These are phyloP conservation scores for Leptestheria dahalacensis DNA, from an alignment of 1,140 invertebrate species.

Conservation along the genomic window DNA sequence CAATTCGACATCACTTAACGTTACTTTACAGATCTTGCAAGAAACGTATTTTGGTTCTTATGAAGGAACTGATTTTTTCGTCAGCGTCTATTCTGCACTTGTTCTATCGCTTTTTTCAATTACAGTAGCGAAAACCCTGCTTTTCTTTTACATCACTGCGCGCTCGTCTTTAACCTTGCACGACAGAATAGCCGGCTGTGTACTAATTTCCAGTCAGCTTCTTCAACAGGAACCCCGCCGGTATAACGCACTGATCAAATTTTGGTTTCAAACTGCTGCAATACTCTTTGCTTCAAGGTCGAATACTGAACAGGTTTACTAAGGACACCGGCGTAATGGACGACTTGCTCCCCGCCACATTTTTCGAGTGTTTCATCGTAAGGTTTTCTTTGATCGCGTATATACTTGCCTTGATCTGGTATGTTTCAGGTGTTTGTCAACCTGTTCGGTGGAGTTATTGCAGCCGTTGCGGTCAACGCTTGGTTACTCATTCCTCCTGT, in stretches of 20 bases:
- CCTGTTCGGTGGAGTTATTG: constrained; percentile 32
- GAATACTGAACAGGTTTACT: constrained; percentile 69
- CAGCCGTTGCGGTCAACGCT: constrained; percentile 38
- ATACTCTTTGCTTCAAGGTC: constrained; percentile 33
- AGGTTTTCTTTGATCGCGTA: constrained; percentile 39
- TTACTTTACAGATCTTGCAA: no score
- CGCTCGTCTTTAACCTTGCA: constrained; percentile 63
- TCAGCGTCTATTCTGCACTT: no score
- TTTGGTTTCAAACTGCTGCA: no score
- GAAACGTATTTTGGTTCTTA: no score
- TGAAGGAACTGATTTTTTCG: no score
- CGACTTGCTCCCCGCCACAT: constrained; percentile 57
- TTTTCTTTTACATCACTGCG: constrained; percentile 64
- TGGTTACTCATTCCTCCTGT: constrained; percentile 39
- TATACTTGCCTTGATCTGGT: constrained; percentile 16
- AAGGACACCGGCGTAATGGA: constrained; percentile 77
- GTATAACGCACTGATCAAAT: no score
- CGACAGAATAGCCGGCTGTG: constrained; percentile 58
- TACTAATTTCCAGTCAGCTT: constrained; percentile 64
- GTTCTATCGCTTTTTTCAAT: no score
- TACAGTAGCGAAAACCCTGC: no score
- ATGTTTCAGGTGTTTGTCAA: constrained; percentile 22
- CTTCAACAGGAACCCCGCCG: constrained; percentile 65
- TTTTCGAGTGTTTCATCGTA: constrained; percentile 53
- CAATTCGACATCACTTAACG: no score